phyloP scores from a whole-genome alignment of 1,140 invertebrate genomes.

The Stratiolaelaps scimitus region DNA sequence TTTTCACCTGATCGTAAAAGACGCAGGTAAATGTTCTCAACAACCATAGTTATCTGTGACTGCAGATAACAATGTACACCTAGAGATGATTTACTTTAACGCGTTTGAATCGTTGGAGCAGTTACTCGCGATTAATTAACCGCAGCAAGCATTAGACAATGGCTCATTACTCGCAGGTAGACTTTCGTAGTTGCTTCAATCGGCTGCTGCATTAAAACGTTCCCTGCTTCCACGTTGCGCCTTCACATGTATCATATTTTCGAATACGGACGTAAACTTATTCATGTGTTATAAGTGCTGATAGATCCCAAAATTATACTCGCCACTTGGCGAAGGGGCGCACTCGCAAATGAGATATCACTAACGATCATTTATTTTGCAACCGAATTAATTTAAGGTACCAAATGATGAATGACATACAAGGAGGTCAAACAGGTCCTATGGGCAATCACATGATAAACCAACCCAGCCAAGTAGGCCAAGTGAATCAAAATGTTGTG shows the following conservation, averaged over 20 bases:
- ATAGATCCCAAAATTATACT: no score
- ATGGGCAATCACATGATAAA: constrained; percentile 19
- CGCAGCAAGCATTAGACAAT: constrained; percentile 11
- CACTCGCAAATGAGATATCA: constrained; percentile 28
- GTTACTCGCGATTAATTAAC: no score
- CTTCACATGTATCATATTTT: constrained; percentile 21
- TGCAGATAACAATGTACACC: no score
- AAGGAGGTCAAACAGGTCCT: constrained; percentile 27
- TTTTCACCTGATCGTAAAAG: no score
- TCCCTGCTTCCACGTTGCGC: constrained; percentile 6
- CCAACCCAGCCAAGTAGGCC: background rate
- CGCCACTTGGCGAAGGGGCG: no score
- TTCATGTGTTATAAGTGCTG: no score
- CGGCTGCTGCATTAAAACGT: no score
- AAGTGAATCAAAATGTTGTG: background rate
- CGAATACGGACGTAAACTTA: constrained; percentile 1
- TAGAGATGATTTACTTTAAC: constrained; percentile 17
- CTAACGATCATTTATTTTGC: constrained; percentile 25
- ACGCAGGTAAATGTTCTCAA: no score
- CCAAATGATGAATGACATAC: constrained; percentile 28
- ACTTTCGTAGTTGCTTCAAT: background rate
- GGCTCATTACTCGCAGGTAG: background rate
- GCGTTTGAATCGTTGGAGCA: background rate
- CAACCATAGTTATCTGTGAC: no score
- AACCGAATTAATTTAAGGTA: constrained; percentile 29